phyloP scores from a whole-genome alignment of 2,888 invertebrate species.

The Colostygia pectinataria region DNA sequence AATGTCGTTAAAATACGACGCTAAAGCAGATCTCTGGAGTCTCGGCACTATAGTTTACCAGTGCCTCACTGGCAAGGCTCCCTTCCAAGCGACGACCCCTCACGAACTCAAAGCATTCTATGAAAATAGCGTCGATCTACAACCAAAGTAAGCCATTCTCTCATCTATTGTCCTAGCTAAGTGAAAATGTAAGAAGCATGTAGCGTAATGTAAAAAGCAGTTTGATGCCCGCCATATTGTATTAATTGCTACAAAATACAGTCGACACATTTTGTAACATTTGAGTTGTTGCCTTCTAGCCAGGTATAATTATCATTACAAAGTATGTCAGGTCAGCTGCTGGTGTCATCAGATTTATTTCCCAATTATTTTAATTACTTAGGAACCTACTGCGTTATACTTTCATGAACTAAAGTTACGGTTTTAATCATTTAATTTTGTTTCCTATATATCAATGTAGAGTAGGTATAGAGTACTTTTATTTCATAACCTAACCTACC shows the following conservation, averaged over 20 bases:
- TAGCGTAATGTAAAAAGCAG: too few relatives aligned
- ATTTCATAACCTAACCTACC: too few relatives aligned
- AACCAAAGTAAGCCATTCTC: slow-evolving; percentile 88
- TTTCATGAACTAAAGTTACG: neutral
- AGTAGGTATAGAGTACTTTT: too few relatives aligned
- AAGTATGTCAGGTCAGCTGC: slow-evolving; percentile 18
- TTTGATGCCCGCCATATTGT: too few relatives aligned
- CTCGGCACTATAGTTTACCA: slow-evolving; percentile 99
- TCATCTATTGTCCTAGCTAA: neutral
- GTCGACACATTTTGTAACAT: too few relatives aligned
- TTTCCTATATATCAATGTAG: too few relatives aligned
- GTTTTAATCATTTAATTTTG: too few relatives aligned
- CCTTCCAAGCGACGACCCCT: slow-evolving; percentile 98
- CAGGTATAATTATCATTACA: neutral
- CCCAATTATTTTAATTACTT: slow-evolving; percentile 9
- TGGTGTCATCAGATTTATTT: slow-evolving; percentile 14
- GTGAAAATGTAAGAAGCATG: neutral
- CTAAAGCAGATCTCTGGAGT: slow-evolving; percentile 99
- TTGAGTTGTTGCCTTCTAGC: too few relatives aligned
- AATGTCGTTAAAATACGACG: slow-evolving; percentile 99
- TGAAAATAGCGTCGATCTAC: slow-evolving; percentile 95
- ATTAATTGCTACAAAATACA: too few relatives aligned
- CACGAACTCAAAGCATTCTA: slow-evolving; percentile 98
- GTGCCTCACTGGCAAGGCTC: slow-evolving; percentile 99
- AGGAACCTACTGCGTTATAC: slow-evolving; percentile 7